These are phyloP conservation scores for Eustalomyia histrio DNA, from an alignment of 2,888 invertebrate genomes.

Conservation along the genomic window DNA sequence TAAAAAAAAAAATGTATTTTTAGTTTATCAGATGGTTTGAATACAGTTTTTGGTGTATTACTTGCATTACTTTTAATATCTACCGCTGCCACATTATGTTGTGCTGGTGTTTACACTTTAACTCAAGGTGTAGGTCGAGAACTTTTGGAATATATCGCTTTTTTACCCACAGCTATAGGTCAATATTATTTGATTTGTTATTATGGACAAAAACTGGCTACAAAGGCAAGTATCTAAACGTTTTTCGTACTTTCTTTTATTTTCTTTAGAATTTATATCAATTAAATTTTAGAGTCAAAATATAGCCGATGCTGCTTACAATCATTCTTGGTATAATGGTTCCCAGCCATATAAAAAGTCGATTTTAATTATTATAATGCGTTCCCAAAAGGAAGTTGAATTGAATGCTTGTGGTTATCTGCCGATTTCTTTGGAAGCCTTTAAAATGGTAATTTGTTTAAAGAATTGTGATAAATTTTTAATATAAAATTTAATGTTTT, in stretches of 20 bases:
- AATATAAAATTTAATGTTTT: slow-evolving; percentile 4
- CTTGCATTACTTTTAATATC: slow-evolving; percentile 65
- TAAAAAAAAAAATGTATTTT: slow-evolving; percentile 23
- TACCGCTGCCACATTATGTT: slow-evolving; percentile 64
- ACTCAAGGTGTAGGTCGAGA: slow-evolving; percentile 65
- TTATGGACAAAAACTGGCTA: slow-evolving; percentile 66
- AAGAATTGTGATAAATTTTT: background rate
- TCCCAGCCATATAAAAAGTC: slow-evolving; percentile 70
- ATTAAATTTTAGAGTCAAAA: slow-evolving; percentile 68
- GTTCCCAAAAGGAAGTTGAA: slow-evolving; percentile 69
- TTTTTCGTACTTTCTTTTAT: background rate
- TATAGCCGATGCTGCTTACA: slow-evolving; percentile 69
- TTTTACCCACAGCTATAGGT: slow-evolving; percentile 62
- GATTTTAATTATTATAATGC: slow-evolving; percentile 69
- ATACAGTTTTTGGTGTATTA: slow-evolving; percentile 65
- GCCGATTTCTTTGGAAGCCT: slow-evolving; percentile 70
- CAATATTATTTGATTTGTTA: slow-evolving; percentile 68
- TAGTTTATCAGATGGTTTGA: slow-evolving; percentile 66
- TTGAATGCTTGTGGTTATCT: slow-evolving; percentile 71
- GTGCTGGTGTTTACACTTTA: slow-evolving; percentile 66
- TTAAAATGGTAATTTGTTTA: slow-evolving; percentile 68
- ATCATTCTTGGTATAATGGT: slow-evolving; percentile 71
- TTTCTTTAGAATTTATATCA: background rate
- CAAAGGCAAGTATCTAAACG: slow-evolving; percentile 52
- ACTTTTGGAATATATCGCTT: slow-evolving; percentile 62